These are phyloP conservation scores for Leptopterna dolabrata DNA, from an alignment of 2,888 invertebrate genomes.

Conservation along the genomic window DNA sequence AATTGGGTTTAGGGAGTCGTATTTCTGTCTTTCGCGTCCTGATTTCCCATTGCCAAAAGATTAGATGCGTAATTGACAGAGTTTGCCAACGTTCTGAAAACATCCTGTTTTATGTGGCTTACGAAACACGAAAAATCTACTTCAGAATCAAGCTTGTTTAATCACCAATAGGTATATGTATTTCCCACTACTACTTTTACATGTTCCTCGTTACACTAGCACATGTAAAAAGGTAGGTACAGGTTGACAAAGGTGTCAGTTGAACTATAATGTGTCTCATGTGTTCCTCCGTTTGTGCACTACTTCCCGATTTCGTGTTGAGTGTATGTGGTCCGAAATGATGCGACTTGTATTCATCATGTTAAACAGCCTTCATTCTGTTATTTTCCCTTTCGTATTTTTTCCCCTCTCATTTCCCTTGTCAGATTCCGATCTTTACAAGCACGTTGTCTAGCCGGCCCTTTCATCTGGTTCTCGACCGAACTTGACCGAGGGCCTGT, in stretches of 20 bases:
- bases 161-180: too few relatives aligned
- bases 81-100: conserved; percentile 37
- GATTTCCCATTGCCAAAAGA: conserved; percentile 28
- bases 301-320: too few relatives aligned
- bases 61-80: conserved; percentile 8
- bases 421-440: not conserved
- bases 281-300: too few relatives aligned
- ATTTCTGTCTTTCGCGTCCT: conserved; percentile 45
- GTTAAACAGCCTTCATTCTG: not conserved
- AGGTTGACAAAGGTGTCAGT: too few relatives aligned
- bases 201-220: too few relatives aligned
- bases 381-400: not conserved
- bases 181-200: too few relatives aligned
- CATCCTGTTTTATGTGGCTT: not conserved
- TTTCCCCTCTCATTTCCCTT: not conserved
- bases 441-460: not conserved
- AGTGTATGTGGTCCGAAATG: too few relatives aligned
- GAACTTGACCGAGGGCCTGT: conserved; percentile 31
- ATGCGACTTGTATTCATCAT: not conserved
- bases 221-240: too few relatives aligned
- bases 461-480: conserved; percentile 2
- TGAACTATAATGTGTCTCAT: too few relatives aligned
- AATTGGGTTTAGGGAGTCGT: conserved; percentile 15
- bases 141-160: too few relatives aligned
- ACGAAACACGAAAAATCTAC: too few relatives aligned